Conservation (phyloP, 2,888 invertebrate genomes). For the Hymenopus coronatus region DNA sequence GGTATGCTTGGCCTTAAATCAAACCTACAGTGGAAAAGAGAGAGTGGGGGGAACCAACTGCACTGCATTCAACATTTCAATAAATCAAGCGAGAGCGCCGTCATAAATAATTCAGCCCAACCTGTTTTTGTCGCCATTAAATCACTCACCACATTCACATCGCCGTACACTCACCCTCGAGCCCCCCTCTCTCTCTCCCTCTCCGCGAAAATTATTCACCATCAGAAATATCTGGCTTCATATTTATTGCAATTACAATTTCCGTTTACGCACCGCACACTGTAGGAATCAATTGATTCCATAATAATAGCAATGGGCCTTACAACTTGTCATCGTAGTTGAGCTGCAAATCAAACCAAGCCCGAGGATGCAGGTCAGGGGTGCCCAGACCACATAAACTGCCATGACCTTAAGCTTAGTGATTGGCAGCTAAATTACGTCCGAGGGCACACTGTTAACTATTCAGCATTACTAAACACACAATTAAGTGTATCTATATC, state of each 20-base stretch:
- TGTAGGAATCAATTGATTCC: constrained; percentile 17
- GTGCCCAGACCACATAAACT: neutral
- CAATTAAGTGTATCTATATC: neutral
- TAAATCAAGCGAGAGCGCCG: constrained; percentile 21
- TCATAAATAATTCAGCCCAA: constrained; percentile 29
- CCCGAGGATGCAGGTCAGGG: neutral
- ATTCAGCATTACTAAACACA: neutral
- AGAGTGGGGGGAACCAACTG: neutral
- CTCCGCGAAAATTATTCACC: constrained; percentile 24
- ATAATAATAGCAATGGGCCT: constrained; percentile 2
- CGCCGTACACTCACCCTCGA: neutral
- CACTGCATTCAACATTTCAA: constrained; percentile 25
- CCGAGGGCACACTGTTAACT: neutral
- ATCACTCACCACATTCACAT: constrained; percentile 24
- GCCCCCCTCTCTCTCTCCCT: neutral
- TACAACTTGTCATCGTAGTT: constrained; percentile 15
- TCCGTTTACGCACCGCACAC: neutral
- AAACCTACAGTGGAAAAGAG: neutral
- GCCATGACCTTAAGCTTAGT: neutral
- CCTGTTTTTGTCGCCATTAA: constrained; percentile 29
- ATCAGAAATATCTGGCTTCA: constrained; percentile 21
- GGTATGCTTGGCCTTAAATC: constrained; percentile 19
- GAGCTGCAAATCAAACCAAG: constrained; percentile 4
- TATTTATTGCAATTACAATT: constrained; percentile 27
- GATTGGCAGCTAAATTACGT: neutral